Base-by-base conservation (phyloP, 2,113 vertebrate genomes). In the Crocuta crocuta region DNA sequence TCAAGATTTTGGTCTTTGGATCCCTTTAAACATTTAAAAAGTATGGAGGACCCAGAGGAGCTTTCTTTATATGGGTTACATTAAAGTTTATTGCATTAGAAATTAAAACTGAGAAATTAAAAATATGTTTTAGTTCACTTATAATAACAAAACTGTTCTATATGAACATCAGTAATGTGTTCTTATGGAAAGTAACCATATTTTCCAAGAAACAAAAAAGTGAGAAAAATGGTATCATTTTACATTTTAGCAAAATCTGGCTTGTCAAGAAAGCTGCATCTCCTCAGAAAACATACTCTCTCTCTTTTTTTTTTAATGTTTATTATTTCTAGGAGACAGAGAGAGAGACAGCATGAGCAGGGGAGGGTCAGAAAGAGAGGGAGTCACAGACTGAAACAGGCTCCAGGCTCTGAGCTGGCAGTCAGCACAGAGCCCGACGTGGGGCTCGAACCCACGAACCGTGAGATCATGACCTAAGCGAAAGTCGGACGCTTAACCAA, bases 191-290 rank as follows among this genome's bases (percentile, higher is more conserved):
- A 94, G 24, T 66, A 79, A 17, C 58, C 28, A 7, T 88, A 11
- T 71, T 50, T 85, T 82, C 19, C 8, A 11, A 74, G 86, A 84
- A 73, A 68, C 4, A 61, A 86, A 86, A 61, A 86, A 86, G 13
- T 76, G 70, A 55, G 10, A 74, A 89, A 82, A 87, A 79, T 83
- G 63, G 23, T 15, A 39, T 84, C 35, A 70, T 80, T 83, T 87
- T 71, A 80, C 2, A 86, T 68, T 88, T 97, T 97, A 88, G 21
- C 58, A 93, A 93, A 91, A 53, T 85, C 35, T 91, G 92, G 35
- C 65, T 84, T 80, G 74, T 39, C 78, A 58, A 76, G n/a, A 70
- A 6, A 53, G 15, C 31, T 89, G 43, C 5, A 35, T 85, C 35
- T 80, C 53, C 19, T 96, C 55, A 76, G 68, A 94, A 50, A 7